These are phyloP conservation scores for Nasonia vitripennis DNA, from an alignment of 1,140 invertebrate species.

Conservation along the genomic window DNA sequence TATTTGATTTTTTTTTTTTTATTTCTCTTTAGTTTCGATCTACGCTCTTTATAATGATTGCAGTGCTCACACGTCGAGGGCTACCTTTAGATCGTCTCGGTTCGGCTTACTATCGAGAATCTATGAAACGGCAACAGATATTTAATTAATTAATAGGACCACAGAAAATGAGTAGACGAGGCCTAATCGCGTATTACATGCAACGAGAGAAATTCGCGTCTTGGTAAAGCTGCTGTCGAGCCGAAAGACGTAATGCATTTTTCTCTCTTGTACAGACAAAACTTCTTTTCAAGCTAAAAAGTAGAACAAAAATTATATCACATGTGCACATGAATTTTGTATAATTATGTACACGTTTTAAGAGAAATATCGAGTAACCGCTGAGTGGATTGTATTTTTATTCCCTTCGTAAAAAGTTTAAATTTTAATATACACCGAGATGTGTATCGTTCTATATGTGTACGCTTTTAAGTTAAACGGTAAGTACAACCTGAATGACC, in stretches of 20 bases:
- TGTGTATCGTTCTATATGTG: not conserved
- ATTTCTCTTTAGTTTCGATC: too few relatives aligned
- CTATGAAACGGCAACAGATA: too few relatives aligned
- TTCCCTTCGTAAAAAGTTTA: too few relatives aligned
- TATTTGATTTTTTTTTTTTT: too few relatives aligned
- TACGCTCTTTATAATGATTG: too few relatives aligned
- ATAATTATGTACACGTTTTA: too few relatives aligned
- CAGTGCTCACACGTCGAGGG: too few relatives aligned
- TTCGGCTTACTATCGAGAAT: too few relatives aligned
- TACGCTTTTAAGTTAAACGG: not conserved
- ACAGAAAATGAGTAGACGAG: slow-evolving; percentile 59
- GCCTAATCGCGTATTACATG: slow-evolving; percentile 56
- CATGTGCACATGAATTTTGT: not conserved
- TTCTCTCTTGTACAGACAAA: not conserved
- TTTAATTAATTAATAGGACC: slow-evolving; percentile 10
- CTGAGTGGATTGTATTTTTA: too few relatives aligned
- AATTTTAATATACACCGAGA: not conserved
- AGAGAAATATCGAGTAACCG: too few relatives aligned
- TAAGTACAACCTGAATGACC: not conserved
- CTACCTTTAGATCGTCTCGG: too few relatives aligned
- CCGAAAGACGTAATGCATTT: not conserved
- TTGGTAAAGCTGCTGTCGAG: slow-evolving; percentile 37
- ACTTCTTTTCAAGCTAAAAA: not conserved
- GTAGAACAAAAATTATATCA: not conserved
- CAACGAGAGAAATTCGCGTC: slow-evolving; percentile 54